Conservation (phyloP, 2,113 vertebrate genomes). For the Salvelinus sp. region DNA sequence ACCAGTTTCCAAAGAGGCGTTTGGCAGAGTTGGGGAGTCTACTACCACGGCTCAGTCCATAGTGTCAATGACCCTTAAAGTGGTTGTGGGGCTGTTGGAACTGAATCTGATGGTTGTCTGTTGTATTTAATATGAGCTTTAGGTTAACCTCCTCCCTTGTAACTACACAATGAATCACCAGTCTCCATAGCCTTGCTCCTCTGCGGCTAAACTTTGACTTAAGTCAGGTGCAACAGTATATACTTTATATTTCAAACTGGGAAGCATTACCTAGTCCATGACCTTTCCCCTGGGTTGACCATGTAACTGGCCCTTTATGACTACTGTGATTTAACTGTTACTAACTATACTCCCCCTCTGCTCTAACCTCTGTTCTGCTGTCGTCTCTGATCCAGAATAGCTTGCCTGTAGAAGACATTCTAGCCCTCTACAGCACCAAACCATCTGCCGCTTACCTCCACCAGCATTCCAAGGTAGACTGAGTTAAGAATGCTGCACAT, state of each 20-base stretch:
- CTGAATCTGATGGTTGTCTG: too few relatives aligned
- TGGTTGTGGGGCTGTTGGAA: neutral
- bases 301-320: too few relatives aligned
- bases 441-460: slow-evolving; percentile 54
- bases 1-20: neutral
- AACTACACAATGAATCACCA: too few relatives aligned
- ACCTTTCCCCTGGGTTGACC: too few relatives aligned
- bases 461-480: slow-evolving; percentile 62
- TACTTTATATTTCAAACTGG: too few relatives aligned
- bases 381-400: slow-evolving; percentile 69
- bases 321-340: neutral
- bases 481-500: neutral
- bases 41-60: neutral
- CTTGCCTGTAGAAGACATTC: slow-evolving; percentile 80
- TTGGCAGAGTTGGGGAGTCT: neutral
- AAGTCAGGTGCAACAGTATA: too few relatives aligned
- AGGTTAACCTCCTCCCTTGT: too few relatives aligned
- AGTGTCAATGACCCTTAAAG: neutral
- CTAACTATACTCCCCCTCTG: neutral
- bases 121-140: too few relatives aligned
- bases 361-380: neutral
- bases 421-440: slow-evolving; percentile 79
- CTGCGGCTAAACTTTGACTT: too few relatives aligned
- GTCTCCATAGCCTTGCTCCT: too few relatives aligned
- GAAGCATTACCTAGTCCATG: neutral